These are phyloP conservation scores for Aplidium turbinatum DNA, from an alignment of 23 tunicate species.

Conservation along the genomic window DNA sequence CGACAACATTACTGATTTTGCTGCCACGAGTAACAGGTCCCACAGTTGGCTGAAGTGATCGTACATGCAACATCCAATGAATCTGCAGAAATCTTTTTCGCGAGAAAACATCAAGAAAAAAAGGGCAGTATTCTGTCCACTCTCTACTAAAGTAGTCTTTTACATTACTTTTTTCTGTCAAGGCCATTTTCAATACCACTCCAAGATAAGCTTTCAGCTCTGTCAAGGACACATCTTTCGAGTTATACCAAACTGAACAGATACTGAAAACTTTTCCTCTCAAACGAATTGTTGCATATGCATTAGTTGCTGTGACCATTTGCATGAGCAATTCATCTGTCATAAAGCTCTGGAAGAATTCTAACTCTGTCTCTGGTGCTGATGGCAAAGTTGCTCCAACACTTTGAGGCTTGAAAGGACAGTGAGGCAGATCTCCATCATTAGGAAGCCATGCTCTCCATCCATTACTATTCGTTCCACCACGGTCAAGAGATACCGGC, in stretches of 20 bases:
- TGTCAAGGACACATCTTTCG: slow-evolving; percentile 20
- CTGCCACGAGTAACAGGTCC: slow-evolving; percentile 19
- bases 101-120: slow-evolving; percentile 32
- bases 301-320: slow-evolving; percentile 34
- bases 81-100: slow-evolving; percentile 21
- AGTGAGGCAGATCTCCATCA: slow-evolving; percentile 14
- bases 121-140: slow-evolving; percentile 19
- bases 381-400: neutral
- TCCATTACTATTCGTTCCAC: no score
- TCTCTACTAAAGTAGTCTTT: slow-evolving; percentile 14
- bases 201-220: slow-evolving; percentile 47
- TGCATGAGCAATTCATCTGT: slow-evolving; percentile 28
- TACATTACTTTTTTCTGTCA: slow-evolving; percentile 14
- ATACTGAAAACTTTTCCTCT: neutral
- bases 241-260: slow-evolving; percentile 28
- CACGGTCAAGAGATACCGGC: no score
- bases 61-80: slow-evolving; percentile 27
- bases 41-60: slow-evolving; percentile 26
- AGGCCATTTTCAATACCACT: slow-evolving; percentile 22
- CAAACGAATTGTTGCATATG: slow-evolving; percentile 25
- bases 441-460: slow-evolving; percentile 18
- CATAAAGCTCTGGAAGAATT: slow-evolving; percentile 14
- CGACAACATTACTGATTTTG: slow-evolving; percentile 10
- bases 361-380: slow-evolving; percentile 19
- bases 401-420: slow-evolving; percentile 6